Percentiles rank a stretch among this genome's conserved stretches.
Evolutionary conservation across 2,797 vertebrate species (phyloP).

Genomic region (Atherinosoma microstoma): DNA sequence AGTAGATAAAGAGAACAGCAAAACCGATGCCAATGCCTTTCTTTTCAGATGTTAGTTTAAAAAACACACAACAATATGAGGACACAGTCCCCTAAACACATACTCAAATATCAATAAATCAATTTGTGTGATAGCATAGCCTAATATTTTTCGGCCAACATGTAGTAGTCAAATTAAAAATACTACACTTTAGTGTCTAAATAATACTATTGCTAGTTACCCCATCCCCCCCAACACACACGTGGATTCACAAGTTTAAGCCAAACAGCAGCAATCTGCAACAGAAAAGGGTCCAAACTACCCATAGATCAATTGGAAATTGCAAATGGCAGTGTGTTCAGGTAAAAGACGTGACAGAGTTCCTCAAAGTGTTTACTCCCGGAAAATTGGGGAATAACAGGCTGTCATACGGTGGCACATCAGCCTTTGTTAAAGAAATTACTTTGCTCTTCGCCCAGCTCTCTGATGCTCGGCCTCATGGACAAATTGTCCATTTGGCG

Average conservation of each 20-base stretch:
- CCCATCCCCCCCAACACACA: neutral
- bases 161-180: slow-evolving; percentile 34
- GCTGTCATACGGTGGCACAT: slow-evolving; percentile 76
- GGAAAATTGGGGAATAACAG: slow-evolving; percentile 77
- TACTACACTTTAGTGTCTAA: slow-evolving; percentile 10
- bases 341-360: slow-evolving; percentile 71
- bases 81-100: neutral
- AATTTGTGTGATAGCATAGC: slow-evolving; percentile 8
- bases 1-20: slow-evolving; percentile 24
- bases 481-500: slow-evolving; percentile 78
- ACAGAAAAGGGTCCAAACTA: slow-evolving; percentile 44
- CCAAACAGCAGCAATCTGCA: slow-evolving; percentile 43
- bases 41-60: slow-evolving; percentile 2
- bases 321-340: slow-evolving; percentile 69
- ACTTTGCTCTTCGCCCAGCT: slow-evolving; percentile 69
- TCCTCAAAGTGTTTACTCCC: slow-evolving; percentile 66
- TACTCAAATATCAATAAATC: neutral
- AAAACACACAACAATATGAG: slow-evolving; percentile 10
- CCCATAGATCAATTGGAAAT: slow-evolving; percentile 64
- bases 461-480: slow-evolving; percentile 64
- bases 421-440: slow-evolving; percentile 81
- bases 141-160: slow-evolving; percentile 12
- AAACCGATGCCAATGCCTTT: neutral
- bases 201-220: slow-evolving; percentile 13
- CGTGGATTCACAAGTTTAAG: slow-evolving; percentile 25